Evolutionary conservation across 1,140 invertebrate species (phyloP), one percentile per base, ranked within the genome.

Genomic region (Rhynchophorus ferrugineus): DNA sequence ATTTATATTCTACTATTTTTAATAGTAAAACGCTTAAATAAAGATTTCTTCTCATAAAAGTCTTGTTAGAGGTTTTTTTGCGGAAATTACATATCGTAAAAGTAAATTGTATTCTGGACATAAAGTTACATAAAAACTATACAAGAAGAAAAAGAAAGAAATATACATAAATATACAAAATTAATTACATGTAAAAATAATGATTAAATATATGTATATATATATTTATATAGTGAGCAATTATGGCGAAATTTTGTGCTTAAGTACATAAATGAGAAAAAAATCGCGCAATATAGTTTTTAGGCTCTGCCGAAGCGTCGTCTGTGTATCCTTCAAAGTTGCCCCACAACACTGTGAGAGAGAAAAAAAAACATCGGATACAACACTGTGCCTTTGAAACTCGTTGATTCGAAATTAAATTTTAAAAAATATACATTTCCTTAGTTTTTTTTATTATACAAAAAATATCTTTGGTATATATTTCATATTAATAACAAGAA

Each of bases 381-480:
- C n/a, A n/a, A 39, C 42, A 36, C 37, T 47, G 33, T 44, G 24
- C 18, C 14, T 52, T 21, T 16, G n/a, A 50, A 47, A 51, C 53
- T 64, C 61, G 62, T 64, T 62, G 64, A 55, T 57, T 56, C 38
- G 42, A 62, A 57, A 57, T 55, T 53, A 52, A 22, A 38, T 20
- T n/a, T 57, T 60, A 43, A 64, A 65, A 66, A 65, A 66, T 65
- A 66, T 66, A 66, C 58, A 65, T 55, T 54, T 49, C 56, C 50
- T 63, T 56, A 57, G 49, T 56, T 53, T 33, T 57, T 57, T 61
- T 59, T 53, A 64, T 59, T 64, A 65, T 64, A 65, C 65, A 62
- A 63, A 67, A 67, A 64, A 67, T 61, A 64, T 67, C 65, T 67
- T 67, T 67, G 65, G 65, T 67, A 67, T 67, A 62, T 61, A 63